These are phyloP conservation scores for Heliothis peltigera DNA, from an alignment of 2,888 invertebrate genomes.

Conservation along the genomic window DNA sequence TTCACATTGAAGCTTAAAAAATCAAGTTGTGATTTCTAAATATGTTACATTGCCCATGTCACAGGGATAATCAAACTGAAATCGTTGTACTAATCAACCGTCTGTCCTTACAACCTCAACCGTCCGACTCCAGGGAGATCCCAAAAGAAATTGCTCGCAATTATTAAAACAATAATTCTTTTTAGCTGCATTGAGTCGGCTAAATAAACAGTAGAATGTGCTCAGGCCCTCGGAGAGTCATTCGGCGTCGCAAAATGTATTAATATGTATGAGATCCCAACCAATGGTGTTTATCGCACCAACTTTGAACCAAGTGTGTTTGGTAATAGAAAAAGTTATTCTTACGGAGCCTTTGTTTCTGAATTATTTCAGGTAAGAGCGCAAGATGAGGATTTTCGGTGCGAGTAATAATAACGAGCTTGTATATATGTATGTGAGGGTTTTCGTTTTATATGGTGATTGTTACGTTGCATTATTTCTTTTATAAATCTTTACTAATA, in stretches of 20 bases:
- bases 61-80: conserved; percentile 33
- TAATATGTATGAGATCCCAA: conserved; percentile 78
- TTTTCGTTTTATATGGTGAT: conserved; percentile 2
- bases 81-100: conserved; percentile 43
- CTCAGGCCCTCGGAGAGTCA: conserved; percentile 70
- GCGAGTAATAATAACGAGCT: conserved; percentile 11
- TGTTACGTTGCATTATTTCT: neutral
- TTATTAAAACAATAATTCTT: conserved; percentile 62
- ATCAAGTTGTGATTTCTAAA: neutral
- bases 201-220: conserved; percentile 69
- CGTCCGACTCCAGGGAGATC: conserved; percentile 52
- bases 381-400: conserved; percentile 24
- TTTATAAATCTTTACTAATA: too few relatives aligned
- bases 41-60: conserved; percentile 13
- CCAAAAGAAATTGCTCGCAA: conserved; percentile 60
- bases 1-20: neutral
- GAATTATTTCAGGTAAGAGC: conserved; percentile 56
- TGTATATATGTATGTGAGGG: conserved; percentile 20
- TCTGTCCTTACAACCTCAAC: conserved; percentile 35
- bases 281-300: conserved; percentile 65
- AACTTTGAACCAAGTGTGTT: conserved; percentile 64
- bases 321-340: conserved; percentile 67
- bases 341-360: conserved; percentile 58
- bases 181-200: conserved; percentile 56
- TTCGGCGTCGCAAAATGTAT: conserved; percentile 74